A percentile compares a stretch with the other conserved stretches of the same genome.
Evolutionary conservation across 2,113 vertebrate species (phyloP).

Genomic region (Chroicocephalus ridibundus): DNA sequence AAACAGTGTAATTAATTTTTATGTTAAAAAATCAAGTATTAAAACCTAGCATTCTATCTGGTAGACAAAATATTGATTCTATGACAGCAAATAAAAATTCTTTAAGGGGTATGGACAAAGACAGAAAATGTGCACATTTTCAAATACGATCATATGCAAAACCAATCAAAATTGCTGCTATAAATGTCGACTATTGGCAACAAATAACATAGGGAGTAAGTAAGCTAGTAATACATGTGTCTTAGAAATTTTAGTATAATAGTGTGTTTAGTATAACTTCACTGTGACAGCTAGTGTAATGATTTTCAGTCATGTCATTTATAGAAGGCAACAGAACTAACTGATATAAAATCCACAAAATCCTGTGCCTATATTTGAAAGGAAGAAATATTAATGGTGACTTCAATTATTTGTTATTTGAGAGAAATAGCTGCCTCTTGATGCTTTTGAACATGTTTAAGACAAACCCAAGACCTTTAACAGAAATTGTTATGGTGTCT

Average conservation of each 20-base stretch:
- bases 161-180: not conserved
- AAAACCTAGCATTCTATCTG: not conserved
- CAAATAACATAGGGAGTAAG: not conserved
- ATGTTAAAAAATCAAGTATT: not conserved
- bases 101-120: not conserved
- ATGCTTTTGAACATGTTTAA: not conserved
- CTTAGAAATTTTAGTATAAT: not conserved
- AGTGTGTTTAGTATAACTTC: not conserved
- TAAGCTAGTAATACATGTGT: not conserved
- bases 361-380: not conserved
- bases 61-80: not conserved
- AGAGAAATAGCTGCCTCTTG: not conserved
- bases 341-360: not conserved
- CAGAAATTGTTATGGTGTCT: not conserved
- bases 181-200: not conserved
- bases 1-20: not conserved
- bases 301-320: not conserved
- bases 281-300: not conserved
- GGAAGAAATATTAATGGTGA: not conserved
- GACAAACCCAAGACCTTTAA: conserved; percentile 29
- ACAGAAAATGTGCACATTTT: not conserved
- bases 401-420: not conserved
- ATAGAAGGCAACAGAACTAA: not conserved
- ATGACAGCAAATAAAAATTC: not conserved
- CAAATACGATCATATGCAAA: not conserved